A percentile compares a stretch with the other conserved stretches of the same genome.
Evolutionary conservation across 1,140 invertebrate species (phyloP).

Genomic region (Caenorhabditis tropicalis): DNA sequence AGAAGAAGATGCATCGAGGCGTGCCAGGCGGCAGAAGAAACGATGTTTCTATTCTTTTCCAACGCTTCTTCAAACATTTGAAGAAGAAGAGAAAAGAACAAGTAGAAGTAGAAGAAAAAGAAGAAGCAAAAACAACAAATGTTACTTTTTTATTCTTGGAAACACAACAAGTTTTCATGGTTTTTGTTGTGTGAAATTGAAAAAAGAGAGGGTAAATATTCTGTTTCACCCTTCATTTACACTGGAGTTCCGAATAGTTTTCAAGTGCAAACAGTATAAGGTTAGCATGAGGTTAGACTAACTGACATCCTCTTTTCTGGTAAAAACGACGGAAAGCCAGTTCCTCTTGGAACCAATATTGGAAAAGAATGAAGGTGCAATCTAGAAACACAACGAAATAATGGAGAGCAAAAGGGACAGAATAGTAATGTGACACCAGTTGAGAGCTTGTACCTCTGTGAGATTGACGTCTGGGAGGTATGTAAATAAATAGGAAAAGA

Average conservation of each 20-base stretch:
- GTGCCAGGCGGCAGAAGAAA: slow-evolving; percentile 16
- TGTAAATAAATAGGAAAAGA: slow-evolving; percentile 23
- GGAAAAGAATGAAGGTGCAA: neutral
- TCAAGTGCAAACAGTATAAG: slow-evolving; percentile 33
- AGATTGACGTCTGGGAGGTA: slow-evolving; percentile 39
- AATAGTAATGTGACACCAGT: slow-evolving; percentile 33
- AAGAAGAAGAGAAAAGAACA: neutral
- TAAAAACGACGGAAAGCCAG: neutral
- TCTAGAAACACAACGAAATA: neutral
- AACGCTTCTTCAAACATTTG: neutral
- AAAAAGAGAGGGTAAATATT: slow-evolving; percentile 14
- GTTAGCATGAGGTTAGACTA: neutral
- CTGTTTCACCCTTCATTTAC: neutral
- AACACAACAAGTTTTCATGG: slow-evolving; percentile 6
- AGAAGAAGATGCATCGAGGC: slow-evolving; percentile 22
- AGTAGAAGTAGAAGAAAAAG: neutral
- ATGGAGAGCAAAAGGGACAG: neutral
- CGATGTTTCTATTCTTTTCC: slow-evolving; percentile 16
- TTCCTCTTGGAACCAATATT: neutral
- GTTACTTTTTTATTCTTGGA: slow-evolving; percentile 1
- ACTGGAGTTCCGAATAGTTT: slow-evolving; percentile 27
- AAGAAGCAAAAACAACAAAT: slow-evolving; percentile 34
- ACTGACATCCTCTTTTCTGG: neutral
- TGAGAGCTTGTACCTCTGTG: slow-evolving; percentile 33
- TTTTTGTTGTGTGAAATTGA: slow-evolving; percentile 10